Evolutionary conservation across 2,888 invertebrate genomes (phyloP), one percentile per base, ranked within the genome.

Genomic region (Limnephilus lunatus): DNA sequence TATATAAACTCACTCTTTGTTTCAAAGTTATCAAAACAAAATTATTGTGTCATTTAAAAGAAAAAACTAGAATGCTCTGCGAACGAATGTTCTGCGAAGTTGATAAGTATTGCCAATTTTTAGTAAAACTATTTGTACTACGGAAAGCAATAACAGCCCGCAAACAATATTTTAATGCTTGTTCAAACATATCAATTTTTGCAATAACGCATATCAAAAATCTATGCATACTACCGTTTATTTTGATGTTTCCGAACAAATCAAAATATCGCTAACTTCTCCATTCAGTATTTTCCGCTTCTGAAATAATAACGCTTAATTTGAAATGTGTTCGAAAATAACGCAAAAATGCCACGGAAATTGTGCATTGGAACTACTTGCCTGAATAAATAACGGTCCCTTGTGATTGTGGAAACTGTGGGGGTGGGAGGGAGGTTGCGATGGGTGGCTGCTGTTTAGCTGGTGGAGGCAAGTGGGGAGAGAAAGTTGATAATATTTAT

Each of bases 301-400:
- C 15, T 15, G 68, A 68, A 68, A 68, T 25, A 68, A 25, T 19
- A 19, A 1, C 68, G 19, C 25, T 5, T 3, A 68, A 68, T 68
- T 68, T 68, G 68, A 68, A 68, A 68, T 68, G 19, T 68, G 7
- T 25, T 19, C 68, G 25, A 68, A 68, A 68, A 68, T 11, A 7
- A 1, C 68, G 1, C 9, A 25, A 19, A 68, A 68, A 68, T 68
- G 19, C 68, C 25, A 19, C 53, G 31, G 15, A 86, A 86, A 48
- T 30, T 86, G 85, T 86, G 86, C 86, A 86, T 31, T 48, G 31
- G 48, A 25, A 86, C 30, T 86, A 86, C 48, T 53, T 19, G 14
- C 30, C 86, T 48, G 48, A 86, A 86, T 86, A 86, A 86, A 86
- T 86, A 86, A 86, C 31, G 19, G 87, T 53, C 85, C 39, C 85